Base-by-base conservation (phyloP, 2,888 invertebrate species). In the Andrena dorsata region DNA sequence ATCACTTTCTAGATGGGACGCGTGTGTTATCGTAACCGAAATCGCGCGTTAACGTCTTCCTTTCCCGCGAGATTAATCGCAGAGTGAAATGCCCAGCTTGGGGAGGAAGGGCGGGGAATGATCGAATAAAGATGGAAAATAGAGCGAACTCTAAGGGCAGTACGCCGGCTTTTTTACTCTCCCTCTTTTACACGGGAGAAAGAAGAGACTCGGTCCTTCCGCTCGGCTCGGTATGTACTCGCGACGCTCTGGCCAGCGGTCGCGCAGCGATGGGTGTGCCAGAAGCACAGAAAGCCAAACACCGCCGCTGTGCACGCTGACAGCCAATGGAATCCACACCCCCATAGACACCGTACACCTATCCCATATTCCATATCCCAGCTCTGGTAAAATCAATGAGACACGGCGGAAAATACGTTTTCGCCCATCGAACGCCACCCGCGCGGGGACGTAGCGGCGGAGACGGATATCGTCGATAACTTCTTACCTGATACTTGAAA, bases 401-500 rank as follows among this genome's bases (percentile, higher is more conserved):
- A 74, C 35, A 47, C 10, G 23, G 23, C 56, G 23, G 28, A 49
- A 68, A 75, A 60, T 69, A 20, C 35, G 10, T 47, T 66, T 30
- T 61, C 23, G 10, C 20, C 7, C 23, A 16, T 30, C 13, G 35
- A 28, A 70, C 16, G n/a, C 30, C 13, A 47, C 1, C 1, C 61
- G 26, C 35, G 32, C 26, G 26, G n/a, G n/a, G 47, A 4, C 7
- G 5, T 2, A 16, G 10, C 49, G 58, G 23, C 1, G 8, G n/a
- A 26, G 30, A 41, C 61, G 26, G 47, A 60, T n/a, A 71, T 69
- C 3, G 73, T 71, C 69, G 56, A 72, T 61, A n/a, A 49, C 51
- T 53, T 23, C 87, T 87, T 83, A 87, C 87, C 85, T 87, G 83
- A 80, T 78, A 76, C 87, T 80, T 80, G 70, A 86, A 86, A 85